Conservation (phyloP, 1,140 invertebrate genomes). For the Physella acuta region DNA sequence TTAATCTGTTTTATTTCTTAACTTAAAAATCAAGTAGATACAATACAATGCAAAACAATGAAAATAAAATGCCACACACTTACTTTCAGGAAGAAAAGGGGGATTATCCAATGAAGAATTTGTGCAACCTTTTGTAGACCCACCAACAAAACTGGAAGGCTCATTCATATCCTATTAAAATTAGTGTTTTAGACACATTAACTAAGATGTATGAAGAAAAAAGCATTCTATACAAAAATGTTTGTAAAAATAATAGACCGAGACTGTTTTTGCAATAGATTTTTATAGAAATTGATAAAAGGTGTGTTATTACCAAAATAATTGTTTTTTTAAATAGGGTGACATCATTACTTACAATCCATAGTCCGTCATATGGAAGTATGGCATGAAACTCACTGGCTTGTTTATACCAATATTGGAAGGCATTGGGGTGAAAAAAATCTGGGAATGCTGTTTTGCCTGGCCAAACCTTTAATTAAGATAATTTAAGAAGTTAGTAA, state of each 20-base stretch:
- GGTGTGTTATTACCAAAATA: slow-evolving; percentile 74
- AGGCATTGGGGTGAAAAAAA: slow-evolving; percentile 74
- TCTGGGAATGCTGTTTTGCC: slow-evolving; percentile 70
- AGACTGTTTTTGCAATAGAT: slow-evolving; percentile 70
- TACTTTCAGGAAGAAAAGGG: slow-evolving; percentile 62
- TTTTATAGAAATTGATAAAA: too few relatives aligned
- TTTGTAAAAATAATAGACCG: slow-evolving; percentile 65
- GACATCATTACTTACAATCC: slow-evolving; percentile 41
- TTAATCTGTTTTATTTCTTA: too few relatives aligned
- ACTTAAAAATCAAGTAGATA: too few relatives aligned
- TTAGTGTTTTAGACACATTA: slow-evolving; percentile 70
- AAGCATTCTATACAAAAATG: slow-evolving; percentile 53
- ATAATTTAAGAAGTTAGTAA: too few relatives aligned
- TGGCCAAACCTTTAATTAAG: slow-evolving; percentile 35
- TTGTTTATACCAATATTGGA: slow-evolving; percentile 76
- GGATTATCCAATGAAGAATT: slow-evolving; percentile 63
- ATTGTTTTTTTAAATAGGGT: slow-evolving; percentile 33
- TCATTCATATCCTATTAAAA: slow-evolving; percentile 74
- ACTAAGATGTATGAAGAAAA: slow-evolving; percentile 78
- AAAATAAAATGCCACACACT: too few relatives aligned
- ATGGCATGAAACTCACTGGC: slow-evolving; percentile 69
- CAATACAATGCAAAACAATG: too few relatives aligned
- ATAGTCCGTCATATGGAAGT: slow-evolving; percentile 65
- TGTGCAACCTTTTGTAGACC: slow-evolving; percentile 64
- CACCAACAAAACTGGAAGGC: slow-evolving; percentile 79